phyloP scores from a whole-genome alignment of 1,140 invertebrate species.

The Charaxes varanes region DNA sequence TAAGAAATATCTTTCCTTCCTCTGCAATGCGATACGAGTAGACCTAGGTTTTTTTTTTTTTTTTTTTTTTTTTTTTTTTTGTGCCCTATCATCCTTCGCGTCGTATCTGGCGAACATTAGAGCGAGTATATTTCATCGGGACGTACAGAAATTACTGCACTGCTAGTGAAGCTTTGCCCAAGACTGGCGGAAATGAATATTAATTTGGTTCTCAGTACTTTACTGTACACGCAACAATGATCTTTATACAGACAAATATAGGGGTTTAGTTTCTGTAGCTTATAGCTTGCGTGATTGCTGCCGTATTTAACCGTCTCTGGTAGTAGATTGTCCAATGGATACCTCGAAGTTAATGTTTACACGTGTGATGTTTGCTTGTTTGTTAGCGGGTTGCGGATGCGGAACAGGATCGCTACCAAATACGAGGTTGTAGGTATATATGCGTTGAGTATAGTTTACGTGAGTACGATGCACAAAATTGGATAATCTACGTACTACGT shows the following conservation, averaged over 20 bases:
- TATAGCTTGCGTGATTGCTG: not conserved
- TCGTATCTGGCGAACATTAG: too few relatives aligned
- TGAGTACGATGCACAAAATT: too few relatives aligned
- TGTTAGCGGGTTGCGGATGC: not conserved
- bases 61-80: too few relatives aligned
- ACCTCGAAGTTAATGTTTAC: slow-evolving; percentile 3
- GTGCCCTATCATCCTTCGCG: too few relatives aligned
- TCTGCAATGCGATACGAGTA: too few relatives aligned
- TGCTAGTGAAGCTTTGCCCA: slow-evolving; percentile 6
- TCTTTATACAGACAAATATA: not conserved
- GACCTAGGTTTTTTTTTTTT: too few relatives aligned
- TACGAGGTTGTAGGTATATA: not conserved
- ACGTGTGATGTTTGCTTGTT: not conserved
- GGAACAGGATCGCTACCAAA: not conserved
- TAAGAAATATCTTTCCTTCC: too few relatives aligned
- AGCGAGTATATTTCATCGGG: too few relatives aligned
- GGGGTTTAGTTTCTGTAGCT: not conserved
- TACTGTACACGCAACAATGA: not conserved
- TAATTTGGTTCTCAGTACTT: slow-evolving; percentile 2
- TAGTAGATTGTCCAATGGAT: slow-evolving; percentile 5
- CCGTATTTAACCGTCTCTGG: slow-evolving; percentile 5
- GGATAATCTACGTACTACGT: too few relatives aligned
- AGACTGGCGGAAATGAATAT: slow-evolving; percentile 8
- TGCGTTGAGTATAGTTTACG: too few relatives aligned
- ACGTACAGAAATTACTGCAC: slow-evolving; percentile 6